These are phyloP conservation scores for Nomada goodeniana DNA, from an alignment of 2,888 invertebrate genomes.

Conservation along the genomic window DNA sequence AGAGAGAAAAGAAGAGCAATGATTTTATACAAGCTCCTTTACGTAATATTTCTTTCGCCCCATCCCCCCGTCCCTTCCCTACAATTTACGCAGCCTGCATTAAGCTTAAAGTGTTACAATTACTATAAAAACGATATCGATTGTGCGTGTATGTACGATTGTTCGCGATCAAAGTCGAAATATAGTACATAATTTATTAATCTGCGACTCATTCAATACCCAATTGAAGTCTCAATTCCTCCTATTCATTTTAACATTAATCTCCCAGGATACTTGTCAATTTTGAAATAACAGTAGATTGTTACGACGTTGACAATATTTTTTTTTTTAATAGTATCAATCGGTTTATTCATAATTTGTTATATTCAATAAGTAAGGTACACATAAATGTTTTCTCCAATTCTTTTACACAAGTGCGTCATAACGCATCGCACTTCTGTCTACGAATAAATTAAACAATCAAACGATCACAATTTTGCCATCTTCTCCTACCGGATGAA, in stretches of 20 bases:
- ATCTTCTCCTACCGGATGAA: neutral
- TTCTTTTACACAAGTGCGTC: constrained; percentile 19
- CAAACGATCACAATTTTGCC: neutral
- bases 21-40: constrained; percentile 71
- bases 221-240: neutral
- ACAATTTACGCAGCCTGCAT: constrained; percentile 74
- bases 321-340: neutral
- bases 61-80: neutral
- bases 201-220: constrained; percentile 10
- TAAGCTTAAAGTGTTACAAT: constrained; percentile 70
- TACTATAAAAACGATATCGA: constrained; percentile 62
- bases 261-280: too few relatives aligned
- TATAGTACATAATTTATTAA: constrained; percentile 80
- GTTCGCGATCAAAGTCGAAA: constrained; percentile 72
- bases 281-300: too few relatives aligned
- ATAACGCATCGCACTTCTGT: neutral
- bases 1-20: constrained; percentile 59
- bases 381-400: neutral
- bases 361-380: neutral
- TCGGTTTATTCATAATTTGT: neutral
- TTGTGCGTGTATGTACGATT: constrained; percentile 73
- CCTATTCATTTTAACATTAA: too few relatives aligned
- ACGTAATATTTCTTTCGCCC: constrained; percentile 61
- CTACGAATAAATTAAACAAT: constrained; percentile 21
- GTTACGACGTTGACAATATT: neutral